phyloP scores from a whole-genome alignment of 1,140 invertebrate species.

The Zaprionus camerounensis region DNA sequence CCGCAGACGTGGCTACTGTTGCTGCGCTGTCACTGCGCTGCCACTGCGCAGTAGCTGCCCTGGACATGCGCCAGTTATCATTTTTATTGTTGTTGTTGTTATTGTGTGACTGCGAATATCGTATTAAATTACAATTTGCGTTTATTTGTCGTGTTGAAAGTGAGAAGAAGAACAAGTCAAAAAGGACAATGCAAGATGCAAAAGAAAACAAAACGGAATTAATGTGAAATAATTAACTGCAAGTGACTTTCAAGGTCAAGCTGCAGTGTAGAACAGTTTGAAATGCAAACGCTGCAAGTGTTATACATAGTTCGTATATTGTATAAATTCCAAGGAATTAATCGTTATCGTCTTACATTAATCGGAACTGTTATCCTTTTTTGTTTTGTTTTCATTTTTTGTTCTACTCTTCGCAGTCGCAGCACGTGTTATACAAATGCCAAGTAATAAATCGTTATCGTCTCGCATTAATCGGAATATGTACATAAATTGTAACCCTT shows the following conservation, averaged over 20 bases:
- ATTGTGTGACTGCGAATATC: constrained; percentile 51
- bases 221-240: neutral
- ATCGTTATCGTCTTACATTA: too few species aligned
- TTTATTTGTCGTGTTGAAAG: constrained; percentile 16
- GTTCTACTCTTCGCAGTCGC: neutral
- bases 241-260: constrained; percentile 15
- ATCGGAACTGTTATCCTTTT: neutral
- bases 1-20: constrained; percentile 29
- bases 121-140: constrained; percentile 51
- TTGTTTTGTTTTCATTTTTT: neutral
- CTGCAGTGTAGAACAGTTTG: neutral
- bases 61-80: constrained; percentile 39
- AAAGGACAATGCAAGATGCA: neutral
- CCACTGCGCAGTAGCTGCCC: neutral
- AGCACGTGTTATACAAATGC: too few species aligned
- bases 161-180: neutral
- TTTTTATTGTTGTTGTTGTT: constrained; percentile 27
- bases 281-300: neutral
- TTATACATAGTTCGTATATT: neutral
- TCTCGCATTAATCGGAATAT: neutral
- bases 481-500: constrained; percentile 4
- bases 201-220: neutral
- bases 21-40: neutral
- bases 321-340: too few species aligned
- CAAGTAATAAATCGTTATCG: neutral